Evolutionary conservation across 37 sponge, comb jelly and placozoan genomes (phyloP).

Genomic region (Spongilla lacustris): DNA sequence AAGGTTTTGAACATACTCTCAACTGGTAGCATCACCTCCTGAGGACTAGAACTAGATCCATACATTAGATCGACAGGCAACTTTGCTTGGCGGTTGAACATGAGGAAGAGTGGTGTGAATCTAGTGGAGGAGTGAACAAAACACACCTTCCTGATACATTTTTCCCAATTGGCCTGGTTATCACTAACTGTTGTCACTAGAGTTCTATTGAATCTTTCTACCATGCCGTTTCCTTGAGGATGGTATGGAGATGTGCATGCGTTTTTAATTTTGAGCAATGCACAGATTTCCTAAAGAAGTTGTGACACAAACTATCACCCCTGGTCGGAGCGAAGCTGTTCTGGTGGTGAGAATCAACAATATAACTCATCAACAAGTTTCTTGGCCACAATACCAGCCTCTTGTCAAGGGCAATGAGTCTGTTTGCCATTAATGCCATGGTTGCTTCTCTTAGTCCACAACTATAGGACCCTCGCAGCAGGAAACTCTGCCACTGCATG

Average conservation of each 20-base stretch:
- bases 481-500: no score
- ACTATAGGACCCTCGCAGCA: no score
- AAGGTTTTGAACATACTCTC: constrained; percentile 29
- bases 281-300: constrained; percentile 27
- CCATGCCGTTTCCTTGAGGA: constrained; percentile 61
- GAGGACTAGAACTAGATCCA: neutral
- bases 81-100: constrained; percentile 55
- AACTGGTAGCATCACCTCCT: neutral
- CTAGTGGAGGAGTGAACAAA: constrained; percentile 38
- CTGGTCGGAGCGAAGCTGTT: no score
- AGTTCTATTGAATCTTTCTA: constrained; percentile 66
- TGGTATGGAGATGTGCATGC: constrained; percentile 56
- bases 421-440: no score
- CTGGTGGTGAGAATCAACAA: constrained; percentile 52
- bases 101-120: constrained; percentile 45
- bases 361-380: constrained; percentile 35
- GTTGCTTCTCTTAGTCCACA: no score
- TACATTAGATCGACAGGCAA: constrained; percentile 37
- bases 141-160: constrained; percentile 26
- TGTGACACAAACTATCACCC: no score
- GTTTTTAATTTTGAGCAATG: constrained; percentile 30
- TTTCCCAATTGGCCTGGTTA: constrained; percentile 36
- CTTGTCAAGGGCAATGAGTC: no score
- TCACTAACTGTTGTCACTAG: constrained; percentile 8
- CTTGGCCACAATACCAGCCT: constrained; percentile 54